Evolutionary conservation across 2,797 vertebrate genomes (phyloP).

Genomic region (Astyanax mexicanus): DNA sequence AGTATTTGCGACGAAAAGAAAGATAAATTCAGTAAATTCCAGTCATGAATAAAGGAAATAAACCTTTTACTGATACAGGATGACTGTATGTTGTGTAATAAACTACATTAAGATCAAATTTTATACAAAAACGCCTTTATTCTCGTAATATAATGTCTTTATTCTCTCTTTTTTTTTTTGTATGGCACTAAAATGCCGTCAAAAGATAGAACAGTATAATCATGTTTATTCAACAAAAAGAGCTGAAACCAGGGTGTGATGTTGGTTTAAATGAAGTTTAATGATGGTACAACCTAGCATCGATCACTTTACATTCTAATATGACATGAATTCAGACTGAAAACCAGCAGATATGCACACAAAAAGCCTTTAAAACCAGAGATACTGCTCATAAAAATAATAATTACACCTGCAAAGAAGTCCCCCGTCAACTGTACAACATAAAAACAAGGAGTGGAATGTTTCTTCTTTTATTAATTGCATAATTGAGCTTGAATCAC

Average conservation of each 20-base stretch:
- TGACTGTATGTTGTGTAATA: too few species aligned
- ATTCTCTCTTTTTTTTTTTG: too few species aligned
- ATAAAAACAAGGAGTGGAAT: slow-evolving; percentile 75
- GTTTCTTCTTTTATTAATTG: slow-evolving; percentile 72
- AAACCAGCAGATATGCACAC: slow-evolving; percentile 79
- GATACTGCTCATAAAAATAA: slow-evolving; percentile 70
- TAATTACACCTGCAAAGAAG: slow-evolving; percentile 70
- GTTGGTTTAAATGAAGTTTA: slow-evolving; percentile 70
- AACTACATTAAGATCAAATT: too few species aligned
- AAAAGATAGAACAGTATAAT: too few species aligned
- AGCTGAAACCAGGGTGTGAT: background rate
- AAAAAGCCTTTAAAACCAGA: slow-evolving; percentile 70
- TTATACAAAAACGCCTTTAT: too few species aligned
- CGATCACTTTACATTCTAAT: slow-evolving; percentile 79
- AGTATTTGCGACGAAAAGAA: too few species aligned
- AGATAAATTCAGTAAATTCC: too few species aligned
- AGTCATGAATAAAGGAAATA: too few species aligned
- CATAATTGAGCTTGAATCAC: slow-evolving; percentile 67
- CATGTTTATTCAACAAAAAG: too few species aligned
- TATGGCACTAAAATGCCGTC: too few species aligned
- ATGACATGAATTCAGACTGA: slow-evolving; percentile 73
- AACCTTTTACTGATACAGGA: too few species aligned
- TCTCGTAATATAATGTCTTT: too few species aligned
- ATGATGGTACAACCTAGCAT: slow-evolving; percentile 80
- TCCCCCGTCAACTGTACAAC: slow-evolving; percentile 69